phyloP scores from a whole-genome alignment of 1,140 invertebrate species.

The Muscidifurax raptorellus region DNA sequence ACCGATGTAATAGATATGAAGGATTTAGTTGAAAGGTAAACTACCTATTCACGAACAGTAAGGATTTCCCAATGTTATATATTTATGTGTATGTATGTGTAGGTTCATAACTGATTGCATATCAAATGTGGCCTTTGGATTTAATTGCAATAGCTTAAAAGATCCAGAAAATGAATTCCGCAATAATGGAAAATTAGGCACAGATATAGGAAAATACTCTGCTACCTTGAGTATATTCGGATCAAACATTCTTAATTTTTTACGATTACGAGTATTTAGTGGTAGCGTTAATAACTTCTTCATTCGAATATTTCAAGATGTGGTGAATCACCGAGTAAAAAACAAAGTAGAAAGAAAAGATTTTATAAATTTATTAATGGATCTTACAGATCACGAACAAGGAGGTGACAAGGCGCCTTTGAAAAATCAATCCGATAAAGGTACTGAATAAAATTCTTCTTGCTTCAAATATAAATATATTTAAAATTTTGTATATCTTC shows the following conservation, averaged over 20 bases:
- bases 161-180: slow-evolving; percentile 62
- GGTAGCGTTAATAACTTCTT: slow-evolving; percentile 61
- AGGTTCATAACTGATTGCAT: slow-evolving; percentile 79
- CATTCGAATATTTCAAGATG: slow-evolving; percentile 57
- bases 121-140: slow-evolving; percentile 75
- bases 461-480: not conserved
- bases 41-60: not conserved
- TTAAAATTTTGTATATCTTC: not conserved
- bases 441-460: not conserved
- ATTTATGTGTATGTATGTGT: slow-evolving; percentile 16
- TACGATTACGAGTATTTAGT: slow-evolving; percentile 24
- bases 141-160: slow-evolving; percentile 71
- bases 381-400: slow-evolving; percentile 59
- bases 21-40: slow-evolving; percentile 57
- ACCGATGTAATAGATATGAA: slow-evolving; percentile 54
- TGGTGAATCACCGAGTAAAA: slow-evolving; percentile 57
- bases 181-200: slow-evolving; percentile 50
- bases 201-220: slow-evolving; percentile 36
- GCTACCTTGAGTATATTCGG: slow-evolving; percentile 34
- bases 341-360: slow-evolving; percentile 64
- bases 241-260: slow-evolving; percentile 35
- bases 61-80: not conserved
- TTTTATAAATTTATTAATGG: slow-evolving; percentile 64
- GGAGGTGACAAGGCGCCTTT: not conserved
- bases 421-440: not conserved